Conservation (phyloP, 2,113 vertebrate genomes). For the Apeltes quadracus region DNA sequence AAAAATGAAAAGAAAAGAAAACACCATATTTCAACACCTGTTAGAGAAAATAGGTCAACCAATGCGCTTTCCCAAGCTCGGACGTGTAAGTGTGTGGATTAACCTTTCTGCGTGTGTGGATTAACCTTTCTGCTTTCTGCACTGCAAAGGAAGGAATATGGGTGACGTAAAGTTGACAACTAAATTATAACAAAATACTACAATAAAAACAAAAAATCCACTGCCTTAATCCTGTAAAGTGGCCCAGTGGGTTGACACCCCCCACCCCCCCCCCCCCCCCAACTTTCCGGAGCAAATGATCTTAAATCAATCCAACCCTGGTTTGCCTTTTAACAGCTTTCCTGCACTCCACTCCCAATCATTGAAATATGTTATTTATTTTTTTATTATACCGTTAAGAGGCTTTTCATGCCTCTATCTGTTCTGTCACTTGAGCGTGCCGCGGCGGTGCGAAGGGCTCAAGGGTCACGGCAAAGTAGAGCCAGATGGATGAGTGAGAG, state of each 20-base stretch:
- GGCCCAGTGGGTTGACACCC: not conserved
- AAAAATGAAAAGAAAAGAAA: too few species aligned
- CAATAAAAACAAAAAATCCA: not conserved
- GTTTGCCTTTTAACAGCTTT: conserved; percentile 26
- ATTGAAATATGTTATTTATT: conserved; percentile 38
- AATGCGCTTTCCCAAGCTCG: too few species aligned
- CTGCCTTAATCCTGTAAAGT: not conserved
- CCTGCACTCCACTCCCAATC: conserved; percentile 26
- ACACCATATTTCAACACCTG: too few species aligned
- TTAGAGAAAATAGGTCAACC: too few species aligned
- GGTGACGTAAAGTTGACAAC: not conserved
- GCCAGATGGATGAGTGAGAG: conserved; percentile 65
- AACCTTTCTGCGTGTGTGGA: too few species aligned
- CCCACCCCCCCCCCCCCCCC: not conserved
- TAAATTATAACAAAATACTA: not conserved
- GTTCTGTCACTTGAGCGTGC: conserved; percentile 63
- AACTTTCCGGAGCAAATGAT: conserved; percentile 2
- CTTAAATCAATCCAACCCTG: not conserved
- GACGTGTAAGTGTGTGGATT: too few species aligned
- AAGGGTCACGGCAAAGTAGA: conserved; percentile 63
- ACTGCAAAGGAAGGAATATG: not conserved
- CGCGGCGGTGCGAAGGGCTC: conserved; percentile 45
- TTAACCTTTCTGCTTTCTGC: too few species aligned
- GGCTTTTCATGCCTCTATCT: conserved; percentile 69
- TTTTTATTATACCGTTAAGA: conserved; percentile 43